These are phyloP conservation scores for Nipponia nippon DNA, from an alignment of 2,113 vertebrate species.

Conservation along the genomic window DNA sequence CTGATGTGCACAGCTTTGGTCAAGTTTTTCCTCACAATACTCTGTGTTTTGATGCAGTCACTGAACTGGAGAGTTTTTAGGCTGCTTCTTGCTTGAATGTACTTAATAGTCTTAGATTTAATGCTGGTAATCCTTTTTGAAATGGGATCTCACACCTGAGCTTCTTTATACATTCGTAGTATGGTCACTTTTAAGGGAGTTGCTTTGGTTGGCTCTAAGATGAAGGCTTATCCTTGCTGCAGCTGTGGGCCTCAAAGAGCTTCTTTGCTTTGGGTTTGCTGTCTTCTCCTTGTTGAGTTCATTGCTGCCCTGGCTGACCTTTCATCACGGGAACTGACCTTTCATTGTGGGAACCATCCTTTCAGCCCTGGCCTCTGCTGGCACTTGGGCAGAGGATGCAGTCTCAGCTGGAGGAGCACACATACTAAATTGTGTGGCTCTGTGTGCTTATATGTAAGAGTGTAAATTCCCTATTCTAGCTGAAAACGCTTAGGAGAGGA, in stretches of 20 bases:
- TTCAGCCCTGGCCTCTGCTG: neutral
- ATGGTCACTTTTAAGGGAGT: neutral
- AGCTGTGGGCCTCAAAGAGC: neutral
- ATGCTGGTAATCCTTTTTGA: neutral
- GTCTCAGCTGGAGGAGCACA: neutral
- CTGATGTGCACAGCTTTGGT: neutral
- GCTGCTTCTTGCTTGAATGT: neutral
- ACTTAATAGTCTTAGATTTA: neutral
- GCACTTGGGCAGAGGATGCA: neutral
- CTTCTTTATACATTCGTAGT: neutral
- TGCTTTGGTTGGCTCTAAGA: neutral
- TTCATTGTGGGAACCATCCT: fast-evolving
- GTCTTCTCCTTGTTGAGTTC: neutral
- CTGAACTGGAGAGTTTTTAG: neutral
- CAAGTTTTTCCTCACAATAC: neutral
- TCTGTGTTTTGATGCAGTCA: neutral
- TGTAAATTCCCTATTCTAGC: neutral
- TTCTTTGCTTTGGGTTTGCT: fast-evolving
- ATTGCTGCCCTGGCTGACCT: neutral
- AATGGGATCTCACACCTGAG: neutral
- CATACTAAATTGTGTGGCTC: fast-evolving
- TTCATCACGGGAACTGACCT: neutral
- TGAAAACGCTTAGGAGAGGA: neutral
- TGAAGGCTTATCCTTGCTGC: neutral
- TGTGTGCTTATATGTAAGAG: neutral